A percentile compares a stretch with the other conserved stretches of the same genome.
Conservation (phyloP, 2,113 vertebrate genomes). For the Danio rerio region GRCz12tu NC_133177.1:53814501-53815000, state of each 20-base stretch:
- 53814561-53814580: too few relatives aligned
- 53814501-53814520: too few relatives aligned
- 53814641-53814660: not conserved
- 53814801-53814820: not conserved
- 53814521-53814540: too few relatives aligned
- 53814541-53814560: too few relatives aligned
- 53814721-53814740: too few relatives aligned
- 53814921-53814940: constrained; percentile 7
- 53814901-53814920: not conserved
- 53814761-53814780: constrained; percentile 12
- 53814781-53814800: not conserved
- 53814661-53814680: too few relatives aligned
- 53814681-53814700: too few relatives aligned
- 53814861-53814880: constrained; percentile 35
- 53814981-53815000: not conserved
- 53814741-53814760: not conserved
- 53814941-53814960: constrained; percentile 5
- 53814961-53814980: constrained; percentile 28
- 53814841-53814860: constrained; percentile 52
- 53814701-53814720: too few relatives aligned
- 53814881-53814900: constrained; percentile 13
- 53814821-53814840: constrained; percentile 13
- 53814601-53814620: too few relatives aligned
- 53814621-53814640: too few relatives aligned
- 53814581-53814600: too few relatives aligned